phyloP scores from a whole-genome alignment of 2,113 vertebrate genomes.

The Galeopterus variegatus region DNA sequence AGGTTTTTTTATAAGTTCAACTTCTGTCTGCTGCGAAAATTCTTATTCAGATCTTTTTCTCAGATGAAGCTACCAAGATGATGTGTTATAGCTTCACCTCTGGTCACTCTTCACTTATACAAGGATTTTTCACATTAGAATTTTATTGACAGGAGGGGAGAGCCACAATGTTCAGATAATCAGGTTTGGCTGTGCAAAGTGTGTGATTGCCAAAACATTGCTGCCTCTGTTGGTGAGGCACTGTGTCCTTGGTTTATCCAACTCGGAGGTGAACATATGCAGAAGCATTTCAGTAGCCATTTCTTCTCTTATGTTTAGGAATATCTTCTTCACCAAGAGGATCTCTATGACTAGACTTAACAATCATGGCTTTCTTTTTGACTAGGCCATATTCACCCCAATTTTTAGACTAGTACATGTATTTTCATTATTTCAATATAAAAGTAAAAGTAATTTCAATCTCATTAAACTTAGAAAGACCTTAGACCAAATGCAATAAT shows the following conservation, averaged over 20 bases:
- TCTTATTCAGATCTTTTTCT: background rate
- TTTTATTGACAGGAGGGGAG: background rate
- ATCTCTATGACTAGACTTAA: background rate
- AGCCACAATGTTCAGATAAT: background rate
- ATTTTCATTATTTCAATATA: conserved; percentile 14
- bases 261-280: background rate
- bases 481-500: background rate
- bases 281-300: background rate
- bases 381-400: background rate
- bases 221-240: background rate
- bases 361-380: background rate
- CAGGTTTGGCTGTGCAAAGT: fast-evolving
- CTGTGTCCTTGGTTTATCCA: background rate
- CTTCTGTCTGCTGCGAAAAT: background rate
- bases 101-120: background rate
- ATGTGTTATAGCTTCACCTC: background rate
- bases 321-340: background rate
- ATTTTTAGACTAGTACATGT: background rate
- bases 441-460: background rate
- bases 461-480: background rate
- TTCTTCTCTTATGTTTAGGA: background rate
- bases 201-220: background rate
- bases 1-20: background rate
- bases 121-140: background rate
- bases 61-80: background rate